phyloP scores from a whole-genome alignment of 2,113 vertebrate genomes.

The Pyxicephalus adspersus region DNA sequence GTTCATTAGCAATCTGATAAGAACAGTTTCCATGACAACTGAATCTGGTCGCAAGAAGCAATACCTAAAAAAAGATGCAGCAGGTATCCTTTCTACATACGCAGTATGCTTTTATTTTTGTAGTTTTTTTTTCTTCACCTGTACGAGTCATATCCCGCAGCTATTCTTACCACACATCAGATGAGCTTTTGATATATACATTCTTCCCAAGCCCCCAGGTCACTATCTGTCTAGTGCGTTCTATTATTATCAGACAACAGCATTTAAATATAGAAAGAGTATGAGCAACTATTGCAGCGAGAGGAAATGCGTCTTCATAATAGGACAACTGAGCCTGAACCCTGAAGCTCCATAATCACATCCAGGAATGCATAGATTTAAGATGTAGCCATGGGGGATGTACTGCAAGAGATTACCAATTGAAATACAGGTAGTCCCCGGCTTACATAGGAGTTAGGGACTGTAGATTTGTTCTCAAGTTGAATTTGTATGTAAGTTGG shows the following conservation, averaged over 20 bases:
- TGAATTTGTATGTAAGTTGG: no score
- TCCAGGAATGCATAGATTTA: background rate
- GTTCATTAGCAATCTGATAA: constrained; percentile 27
- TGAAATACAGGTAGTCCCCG: background rate
- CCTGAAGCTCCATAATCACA: background rate
- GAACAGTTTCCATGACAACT: constrained; percentile 44
- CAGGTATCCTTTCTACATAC: constrained; percentile 21
- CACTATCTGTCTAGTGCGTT: constrained; percentile 10
- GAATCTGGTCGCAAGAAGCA: constrained; percentile 7
- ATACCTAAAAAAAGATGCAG: constrained; percentile 41
- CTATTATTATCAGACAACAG: constrained; percentile 21
- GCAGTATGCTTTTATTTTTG: background rate
- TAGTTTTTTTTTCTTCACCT: constrained; percentile 26
- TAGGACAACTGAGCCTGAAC: background rate
- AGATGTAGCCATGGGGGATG: background rate
- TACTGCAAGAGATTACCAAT: background rate
- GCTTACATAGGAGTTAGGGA: no score
- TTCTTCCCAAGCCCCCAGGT: background rate
- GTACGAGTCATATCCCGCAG: constrained; percentile 7
- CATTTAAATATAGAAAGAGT: constrained; percentile 7
- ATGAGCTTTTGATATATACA: constrained; percentile 39
- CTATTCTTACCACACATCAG: constrained; percentile 8
- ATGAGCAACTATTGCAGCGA: background rate
- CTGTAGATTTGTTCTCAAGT: no score
- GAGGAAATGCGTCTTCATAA: background rate